Evolutionary conservation across 2,888 invertebrate genomes (phyloP).

Genomic region (Aspidapion aeneum): DNA sequence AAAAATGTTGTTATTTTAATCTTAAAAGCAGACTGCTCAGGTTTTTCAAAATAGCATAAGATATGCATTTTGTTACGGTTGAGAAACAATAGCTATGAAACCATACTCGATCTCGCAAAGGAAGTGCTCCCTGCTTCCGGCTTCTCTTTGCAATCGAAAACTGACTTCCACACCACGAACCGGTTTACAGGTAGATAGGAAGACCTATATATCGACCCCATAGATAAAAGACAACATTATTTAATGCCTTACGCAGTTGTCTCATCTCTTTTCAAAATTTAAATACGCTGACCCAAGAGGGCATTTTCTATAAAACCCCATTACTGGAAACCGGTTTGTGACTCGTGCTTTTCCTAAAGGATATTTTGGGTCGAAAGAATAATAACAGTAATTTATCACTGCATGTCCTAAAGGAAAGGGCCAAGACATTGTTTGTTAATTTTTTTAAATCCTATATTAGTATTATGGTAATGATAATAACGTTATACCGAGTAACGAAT

Average conservation of each 20-base stretch:
- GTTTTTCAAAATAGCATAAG: not conserved
- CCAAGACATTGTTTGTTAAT: not conserved
- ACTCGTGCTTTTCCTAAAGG: not conserved
- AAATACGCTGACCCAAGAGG: not conserved
- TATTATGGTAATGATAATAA: too few relatives aligned
- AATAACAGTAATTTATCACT: not conserved
- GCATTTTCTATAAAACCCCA: not conserved
- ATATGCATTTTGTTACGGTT: conserved; percentile 8
- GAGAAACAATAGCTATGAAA: conserved; percentile 26
- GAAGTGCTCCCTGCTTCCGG: conserved; percentile 33
- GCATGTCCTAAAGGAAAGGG: not conserved
- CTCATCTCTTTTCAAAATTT: not conserved
- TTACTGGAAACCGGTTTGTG: not conserved
- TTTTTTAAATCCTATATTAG: too few relatives aligned
- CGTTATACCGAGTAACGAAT: too few relatives aligned
- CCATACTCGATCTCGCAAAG: conserved; percentile 36
- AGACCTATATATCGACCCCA: not conserved
- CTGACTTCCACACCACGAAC: conserved; percentile 30
- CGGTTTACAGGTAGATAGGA: not conserved
- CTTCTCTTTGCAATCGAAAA: conserved; percentile 3
- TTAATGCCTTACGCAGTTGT: not conserved
- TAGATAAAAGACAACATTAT: not conserved
- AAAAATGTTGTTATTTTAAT: too few relatives aligned
- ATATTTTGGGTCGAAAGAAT: not conserved
- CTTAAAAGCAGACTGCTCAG: too few relatives aligned